These are phyloP conservation scores for Melanostoma mellinum DNA, from an alignment of 2,888 invertebrate species.

Conservation along the genomic window DNA sequence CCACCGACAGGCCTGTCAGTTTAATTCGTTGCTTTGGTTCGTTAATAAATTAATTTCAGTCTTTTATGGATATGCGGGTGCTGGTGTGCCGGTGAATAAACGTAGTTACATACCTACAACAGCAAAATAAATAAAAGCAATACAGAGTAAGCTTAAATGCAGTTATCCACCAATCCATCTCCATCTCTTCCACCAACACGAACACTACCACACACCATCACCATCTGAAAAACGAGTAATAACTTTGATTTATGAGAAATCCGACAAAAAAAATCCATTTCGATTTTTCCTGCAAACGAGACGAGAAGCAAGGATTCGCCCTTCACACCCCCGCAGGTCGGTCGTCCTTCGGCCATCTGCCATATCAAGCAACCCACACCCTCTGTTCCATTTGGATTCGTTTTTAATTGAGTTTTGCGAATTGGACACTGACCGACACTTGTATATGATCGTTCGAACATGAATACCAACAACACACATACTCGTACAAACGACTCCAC, in stretches of 20 bases:
- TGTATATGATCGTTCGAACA: slow-evolving; percentile 35
- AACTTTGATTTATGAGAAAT: slow-evolving; percentile 70
- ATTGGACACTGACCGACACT: slow-evolving; percentile 54
- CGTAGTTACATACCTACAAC: slow-evolving; percentile 30
- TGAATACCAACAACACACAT: slow-evolving; percentile 13
- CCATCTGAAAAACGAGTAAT: slow-evolving; percentile 61
- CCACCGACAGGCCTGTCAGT: slow-evolving; percentile 55
- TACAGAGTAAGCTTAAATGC: slow-evolving; percentile 53
- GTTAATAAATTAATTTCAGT: slow-evolving; percentile 71
- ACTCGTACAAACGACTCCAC: too few species aligned
- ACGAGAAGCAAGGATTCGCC: slow-evolving; percentile 2
- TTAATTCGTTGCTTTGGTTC: slow-evolving; percentile 69
- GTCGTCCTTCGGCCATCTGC: background rate
- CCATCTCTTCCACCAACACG: slow-evolving; percentile 23
- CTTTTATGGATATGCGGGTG: slow-evolving; percentile 47
- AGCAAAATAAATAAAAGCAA: slow-evolving; percentile 4
- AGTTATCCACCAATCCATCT: slow-evolving; percentile 65
- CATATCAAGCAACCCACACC: background rate
- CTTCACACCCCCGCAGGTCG: slow-evolving; percentile 3
- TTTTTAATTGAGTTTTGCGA: slow-evolving; percentile 68
- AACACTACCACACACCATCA: background rate
- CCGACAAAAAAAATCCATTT: slow-evolving; percentile 58
- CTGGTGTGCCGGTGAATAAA: slow-evolving; percentile 22
- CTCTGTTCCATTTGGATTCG: slow-evolving; percentile 53
- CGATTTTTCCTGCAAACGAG: slow-evolving; percentile 40